phyloP scores from a whole-genome alignment of 2,113 vertebrate species.

The Ancistrus triradiatus region DNA sequence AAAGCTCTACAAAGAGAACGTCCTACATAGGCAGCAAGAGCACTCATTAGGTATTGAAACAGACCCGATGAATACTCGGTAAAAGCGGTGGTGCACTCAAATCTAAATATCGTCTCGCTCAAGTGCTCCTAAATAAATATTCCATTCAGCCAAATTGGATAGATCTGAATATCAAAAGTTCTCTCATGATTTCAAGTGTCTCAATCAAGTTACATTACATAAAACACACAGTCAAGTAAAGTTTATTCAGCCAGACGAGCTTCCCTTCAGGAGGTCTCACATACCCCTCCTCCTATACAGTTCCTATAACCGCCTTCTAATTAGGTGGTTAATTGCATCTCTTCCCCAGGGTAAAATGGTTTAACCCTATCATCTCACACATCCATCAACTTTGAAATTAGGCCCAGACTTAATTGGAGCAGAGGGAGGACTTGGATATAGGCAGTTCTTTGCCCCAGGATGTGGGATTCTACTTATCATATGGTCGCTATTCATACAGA shows the following conservation, averaged over 20 bases:
- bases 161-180: too few species aligned
- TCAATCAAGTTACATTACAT: neutral
- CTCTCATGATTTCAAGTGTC: neutral
- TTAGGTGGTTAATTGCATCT: slow-evolving; percentile 41
- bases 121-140: too few species aligned
- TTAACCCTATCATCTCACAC: slow-evolving; percentile 42
- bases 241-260: neutral
- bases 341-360: slow-evolving; percentile 48
- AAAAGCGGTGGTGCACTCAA: too few species aligned
- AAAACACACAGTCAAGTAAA: neutral
- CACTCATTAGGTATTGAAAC: too few species aligned
- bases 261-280: slow-evolving; percentile 8
- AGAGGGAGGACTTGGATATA: slow-evolving; percentile 26
- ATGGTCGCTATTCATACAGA: slow-evolving; percentile 4
- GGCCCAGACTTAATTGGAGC: slow-evolving; percentile 43
- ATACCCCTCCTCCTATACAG: neutral
- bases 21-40: too few species aligned
- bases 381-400: slow-evolving; percentile 55
- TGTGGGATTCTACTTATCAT: slow-evolving; percentile 32
- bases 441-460: slow-evolving; percentile 49
- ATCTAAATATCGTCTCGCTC: too few species aligned
- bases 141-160: too few species aligned
- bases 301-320: slow-evolving; percentile 23
- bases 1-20: too few species aligned
- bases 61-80: too few species aligned